A percentile compares a stretch with the other conserved stretches of the same genome.
These are phyloP conservation scores for Pyrgilauda ruficollis DNA, from an alignment of 2,113 vertebrate species.

Conservation along the genomic window DNA sequence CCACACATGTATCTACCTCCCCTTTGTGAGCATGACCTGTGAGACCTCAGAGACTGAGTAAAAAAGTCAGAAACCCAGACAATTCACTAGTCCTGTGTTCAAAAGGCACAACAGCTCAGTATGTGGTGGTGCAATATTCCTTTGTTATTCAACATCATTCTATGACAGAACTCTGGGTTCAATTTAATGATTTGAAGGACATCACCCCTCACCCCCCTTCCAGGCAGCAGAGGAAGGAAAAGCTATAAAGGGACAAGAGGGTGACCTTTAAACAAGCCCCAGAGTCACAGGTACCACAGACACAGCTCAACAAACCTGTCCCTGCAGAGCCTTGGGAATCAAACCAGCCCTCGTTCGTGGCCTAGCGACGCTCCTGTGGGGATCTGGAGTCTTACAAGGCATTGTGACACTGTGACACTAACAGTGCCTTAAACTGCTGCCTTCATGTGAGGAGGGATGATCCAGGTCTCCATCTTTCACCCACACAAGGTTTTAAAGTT, in stretches of 20 bases:
- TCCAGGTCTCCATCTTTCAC: neutral
- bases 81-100: neutral
- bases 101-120: neutral
- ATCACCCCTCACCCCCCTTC: neutral
- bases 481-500: neutral
- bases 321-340: neutral
- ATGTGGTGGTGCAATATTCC: neutral
- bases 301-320: neutral
- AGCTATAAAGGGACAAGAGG: neutral
- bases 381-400: neutral
- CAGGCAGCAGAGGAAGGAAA: neutral
- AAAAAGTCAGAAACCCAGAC: neutral
- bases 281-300: neutral
- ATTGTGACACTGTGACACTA: neutral
- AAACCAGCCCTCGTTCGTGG: rapidly evolving
- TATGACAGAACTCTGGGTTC: neutral
- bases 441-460: rapidly evolving
- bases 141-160: neutral
- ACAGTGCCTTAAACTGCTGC: neutral
- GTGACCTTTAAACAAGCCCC: neutral
- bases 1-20: rapidly evolving
- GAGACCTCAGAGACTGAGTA: neutral
- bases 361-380: neutral
- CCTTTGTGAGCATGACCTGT: neutral
- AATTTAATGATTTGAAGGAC: neutral